These are phyloP conservation scores for Nilaparvata lugens DNA, from an alignment of 1,140 invertebrate species.

Conservation along the genomic window DNA sequence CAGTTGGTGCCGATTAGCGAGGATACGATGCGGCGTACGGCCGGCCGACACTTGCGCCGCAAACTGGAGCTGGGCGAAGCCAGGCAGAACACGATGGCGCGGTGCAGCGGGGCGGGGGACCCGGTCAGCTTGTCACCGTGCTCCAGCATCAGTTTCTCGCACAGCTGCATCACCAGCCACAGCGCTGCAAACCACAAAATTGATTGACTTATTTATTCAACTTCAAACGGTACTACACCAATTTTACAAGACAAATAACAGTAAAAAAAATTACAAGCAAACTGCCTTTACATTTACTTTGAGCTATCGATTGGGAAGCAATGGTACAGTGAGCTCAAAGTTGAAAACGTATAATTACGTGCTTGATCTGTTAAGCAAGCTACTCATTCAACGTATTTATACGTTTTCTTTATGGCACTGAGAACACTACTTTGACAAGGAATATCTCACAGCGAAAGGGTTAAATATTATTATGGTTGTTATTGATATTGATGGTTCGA, in stretches of 20 bases:
- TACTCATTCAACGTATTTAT: no score
- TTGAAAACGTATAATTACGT: no score
- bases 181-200: conserved; percentile 36
- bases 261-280: neutral
- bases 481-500: no score
- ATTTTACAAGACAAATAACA: conserved; percentile 6
- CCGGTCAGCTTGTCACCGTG: conserved; percentile 48
- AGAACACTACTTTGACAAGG: no score
- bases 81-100: conserved; percentile 52
- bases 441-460: no score
- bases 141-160: conserved; percentile 51
- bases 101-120: conserved; percentile 45
- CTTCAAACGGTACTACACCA: no score
- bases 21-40: conserved; percentile 35
- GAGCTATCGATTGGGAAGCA: no score
- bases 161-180: conserved; percentile 49
- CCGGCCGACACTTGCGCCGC: conserved; percentile 27
- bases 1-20: conserved; percentile 37
- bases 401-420: no score
- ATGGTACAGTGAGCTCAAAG: no score
- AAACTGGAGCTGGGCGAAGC: conserved; percentile 35
- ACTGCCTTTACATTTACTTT: conserved; percentile 1
- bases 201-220: neutral
- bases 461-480: no score
- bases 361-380: no score